A percentile compares a stretch with the other conserved stretches of the same genome.
phyloP scores from a whole-genome alignment of 2,888 invertebrate genomes.

The Clitarchus hookeri region DNA sequence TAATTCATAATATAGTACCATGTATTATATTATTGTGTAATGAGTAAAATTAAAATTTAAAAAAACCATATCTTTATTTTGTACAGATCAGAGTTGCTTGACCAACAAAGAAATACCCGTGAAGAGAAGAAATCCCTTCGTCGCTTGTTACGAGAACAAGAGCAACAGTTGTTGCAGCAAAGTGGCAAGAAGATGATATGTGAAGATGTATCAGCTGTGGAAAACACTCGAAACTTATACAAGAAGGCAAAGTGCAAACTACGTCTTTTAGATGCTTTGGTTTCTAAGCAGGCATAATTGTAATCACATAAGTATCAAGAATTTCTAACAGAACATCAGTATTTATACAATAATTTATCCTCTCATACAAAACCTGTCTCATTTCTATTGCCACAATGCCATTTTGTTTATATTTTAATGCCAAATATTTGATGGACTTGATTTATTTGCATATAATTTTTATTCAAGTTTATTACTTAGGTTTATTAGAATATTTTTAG shows the following conservation, averaged over 20 bases:
- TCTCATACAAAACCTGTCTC: neutral
- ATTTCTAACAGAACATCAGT: neutral
- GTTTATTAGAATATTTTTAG: neutral
- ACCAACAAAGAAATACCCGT: neutral
- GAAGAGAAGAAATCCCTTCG: neutral
- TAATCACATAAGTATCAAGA: neutral
- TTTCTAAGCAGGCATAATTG: neutral
- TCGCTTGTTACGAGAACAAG: constrained; percentile 2
- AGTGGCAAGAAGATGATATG: neutral
- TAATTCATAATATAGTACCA: no score
- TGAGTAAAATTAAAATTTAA: no score
- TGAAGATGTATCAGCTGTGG: neutral
- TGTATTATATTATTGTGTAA: no score
- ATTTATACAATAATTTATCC: neutral
- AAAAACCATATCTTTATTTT: neutral
- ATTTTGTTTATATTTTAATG: neutral
- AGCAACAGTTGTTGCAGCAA: constrained; percentile 9
- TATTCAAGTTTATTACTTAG: neutral
- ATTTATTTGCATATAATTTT: neutral
- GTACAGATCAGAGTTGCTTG: neutral
- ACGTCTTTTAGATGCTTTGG: neutral
- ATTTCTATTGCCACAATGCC: neutral
- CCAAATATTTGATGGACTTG: neutral
- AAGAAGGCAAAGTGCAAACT: constrained; percentile 8
- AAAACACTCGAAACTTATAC: neutral